A percentile compares a stretch with the other conserved stretches of the same genome.
These are phyloP conservation scores for Pristionchus entomophagus DNA, from an alignment of 2,888 invertebrate genomes.

Conservation along the genomic window DNA sequence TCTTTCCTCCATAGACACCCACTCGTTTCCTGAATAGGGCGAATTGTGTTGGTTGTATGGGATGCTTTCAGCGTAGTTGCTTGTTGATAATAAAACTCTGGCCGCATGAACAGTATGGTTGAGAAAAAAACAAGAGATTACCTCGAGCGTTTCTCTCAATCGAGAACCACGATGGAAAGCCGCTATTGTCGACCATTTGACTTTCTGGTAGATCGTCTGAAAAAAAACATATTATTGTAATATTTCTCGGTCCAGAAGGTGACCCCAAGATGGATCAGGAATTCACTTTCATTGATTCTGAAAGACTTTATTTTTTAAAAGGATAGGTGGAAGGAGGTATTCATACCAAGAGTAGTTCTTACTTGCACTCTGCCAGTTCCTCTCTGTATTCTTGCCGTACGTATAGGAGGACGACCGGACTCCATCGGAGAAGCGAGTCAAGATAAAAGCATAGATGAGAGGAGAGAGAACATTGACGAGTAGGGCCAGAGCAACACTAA, in stretches of 20 bases:
- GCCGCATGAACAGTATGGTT: background rate
- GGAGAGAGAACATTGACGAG: conserved; percentile 59
- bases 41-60: too few relatives aligned
- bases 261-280: background rate
- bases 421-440: background rate
- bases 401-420: conserved; percentile 51
- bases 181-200: conserved; percentile 54
- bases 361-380: conserved; percentile 65
- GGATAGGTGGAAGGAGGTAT: background rate
- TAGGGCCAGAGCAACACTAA: conserved; percentile 51
- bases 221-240: background rate
- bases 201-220: conserved; percentile 56
- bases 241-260: background rate
- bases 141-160: conserved; percentile 50
- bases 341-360: background rate
- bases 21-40: conserved; percentile 60
- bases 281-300: background rate
- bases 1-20: conserved; percentile 57
- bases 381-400: conserved; percentile 58
- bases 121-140: background rate
- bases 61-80: conserved; percentile 12
- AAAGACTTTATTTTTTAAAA: too few relatives aligned
- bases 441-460: background rate
- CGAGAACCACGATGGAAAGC: conserved; percentile 64
- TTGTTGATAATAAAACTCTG: background rate